Evolutionary conservation across 2,888 invertebrate genomes (phyloP).

Genomic region (Bugulina stolonifera): DNA sequence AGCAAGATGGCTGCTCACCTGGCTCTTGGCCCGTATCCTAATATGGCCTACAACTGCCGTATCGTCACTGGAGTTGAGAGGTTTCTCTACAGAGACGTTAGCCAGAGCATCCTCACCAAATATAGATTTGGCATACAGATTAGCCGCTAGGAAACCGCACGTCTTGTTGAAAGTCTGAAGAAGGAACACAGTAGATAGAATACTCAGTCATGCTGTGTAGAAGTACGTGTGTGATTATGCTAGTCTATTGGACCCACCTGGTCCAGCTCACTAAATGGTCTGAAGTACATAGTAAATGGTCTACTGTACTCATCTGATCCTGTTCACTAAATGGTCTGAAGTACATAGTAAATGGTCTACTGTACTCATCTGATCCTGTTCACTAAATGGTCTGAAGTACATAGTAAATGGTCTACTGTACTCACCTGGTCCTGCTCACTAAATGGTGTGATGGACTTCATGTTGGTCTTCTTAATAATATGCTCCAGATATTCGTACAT

Average conservation of each 20-base stretch:
- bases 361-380: too few species aligned
- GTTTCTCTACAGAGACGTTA: slow-evolving; percentile 94
- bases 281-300: too few species aligned
- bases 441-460: slow-evolving; percentile 91
- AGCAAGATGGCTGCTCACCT: slow-evolving; percentile 60
- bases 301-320: too few species aligned
- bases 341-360: too few species aligned
- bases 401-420: too few species aligned
- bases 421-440: slow-evolving; percentile 10
- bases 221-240: too few species aligned
- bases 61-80: slow-evolving; percentile 54
- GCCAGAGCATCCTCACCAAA: slow-evolving; percentile 95
- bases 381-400: too few species aligned
- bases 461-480: slow-evolving; percentile 88
- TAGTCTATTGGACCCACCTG: too few species aligned
- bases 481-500: slow-evolving; percentile 87
- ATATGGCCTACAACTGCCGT: slow-evolving; percentile 93
- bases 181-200: background rate
- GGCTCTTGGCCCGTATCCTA: slow-evolving; percentile 94
- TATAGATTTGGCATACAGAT: slow-evolving; percentile 95
- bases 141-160: slow-evolving; percentile 99
- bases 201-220: too few species aligned
- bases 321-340: too few species aligned
- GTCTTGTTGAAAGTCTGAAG: slow-evolving; percentile 81
- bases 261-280: too few species aligned